Base-by-base conservation (phyloP, 2,888 invertebrate genomes). In the Drosophila birchii region DNA sequence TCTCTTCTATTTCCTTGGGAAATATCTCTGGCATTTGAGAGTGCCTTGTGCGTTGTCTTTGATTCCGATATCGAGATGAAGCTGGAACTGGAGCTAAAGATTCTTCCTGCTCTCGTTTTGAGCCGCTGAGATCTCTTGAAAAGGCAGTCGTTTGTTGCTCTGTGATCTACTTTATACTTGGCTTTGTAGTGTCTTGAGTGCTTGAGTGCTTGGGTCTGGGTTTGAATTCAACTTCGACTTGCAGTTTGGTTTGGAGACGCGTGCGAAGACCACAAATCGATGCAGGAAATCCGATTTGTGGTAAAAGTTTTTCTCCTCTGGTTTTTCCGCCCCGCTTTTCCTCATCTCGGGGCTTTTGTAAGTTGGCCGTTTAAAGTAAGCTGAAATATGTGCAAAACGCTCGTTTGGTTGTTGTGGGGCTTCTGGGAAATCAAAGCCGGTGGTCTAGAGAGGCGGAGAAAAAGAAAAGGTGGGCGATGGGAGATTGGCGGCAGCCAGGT, bases 1-100 rank as follows among this genome's bases (percentile, higher is more conserved):
- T 89, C 86, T 88, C 70, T 78, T 78, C 80, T 78, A 89, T 89
- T 90, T 90, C 88, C 90, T 88, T 89, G 90, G 89, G 89, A 89
- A 90, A 86, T 73, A 88, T 86, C 76, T 81, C 75, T 83, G 89
- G 89, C 80, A 86, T 86, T 82, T 47, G 55, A 43, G 55, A 43
- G 39, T 51, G 44, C 58, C 18, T 51, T 34, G 60, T 43, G 36
- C 58, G 44, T 63, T 88, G 80, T 80, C 71, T 74, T 68, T 77
- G 68, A 73, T 75, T 76, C 83, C 71, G 78, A 77, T 77, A 61
- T 73, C 86, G 76, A 77, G 71, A 59, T 63, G 39, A 55, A 32
- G 32, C 41, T n/a, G 36, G 43, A 77, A 67, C 61, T 67, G 45
- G 57, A 32, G 32, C 44, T 66, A 36, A 43, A 43, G 63, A 85